phyloP scores from a whole-genome alignment of 2,113 vertebrate genomes.

The Riparia riparia region DNA sequence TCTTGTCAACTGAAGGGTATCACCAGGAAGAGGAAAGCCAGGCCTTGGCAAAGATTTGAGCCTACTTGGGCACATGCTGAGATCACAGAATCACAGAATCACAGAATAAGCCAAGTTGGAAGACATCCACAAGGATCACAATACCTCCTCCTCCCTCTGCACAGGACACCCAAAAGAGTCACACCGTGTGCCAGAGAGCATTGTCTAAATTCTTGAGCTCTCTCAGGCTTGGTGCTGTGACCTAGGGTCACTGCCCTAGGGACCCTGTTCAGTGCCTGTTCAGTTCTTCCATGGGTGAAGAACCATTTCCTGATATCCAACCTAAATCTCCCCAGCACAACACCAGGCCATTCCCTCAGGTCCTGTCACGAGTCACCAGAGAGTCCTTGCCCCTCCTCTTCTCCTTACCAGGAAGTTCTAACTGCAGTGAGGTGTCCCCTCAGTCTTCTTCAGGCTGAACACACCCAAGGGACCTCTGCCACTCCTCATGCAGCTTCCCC shows the following conservation, averaged over 20 bases:
- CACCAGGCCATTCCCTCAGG: background rate
- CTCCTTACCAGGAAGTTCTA: background rate
- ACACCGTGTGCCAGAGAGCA: background rate
- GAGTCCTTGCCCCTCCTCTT: background rate
- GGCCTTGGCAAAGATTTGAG: background rate
- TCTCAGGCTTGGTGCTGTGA: background rate
- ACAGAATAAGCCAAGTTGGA: background rate
- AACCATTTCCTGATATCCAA: background rate
- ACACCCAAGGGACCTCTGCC: background rate
- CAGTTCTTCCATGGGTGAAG: background rate
- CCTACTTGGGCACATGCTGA: background rate
- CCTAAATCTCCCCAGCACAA: background rate
- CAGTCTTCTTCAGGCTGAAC: background rate
- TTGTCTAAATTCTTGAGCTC: background rate
- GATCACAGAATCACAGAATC: background rate
- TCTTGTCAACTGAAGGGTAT: background rate
- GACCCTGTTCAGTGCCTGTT: background rate
- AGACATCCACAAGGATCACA: background rate
- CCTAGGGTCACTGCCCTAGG: background rate
- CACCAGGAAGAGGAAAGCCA: background rate
- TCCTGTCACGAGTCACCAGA: background rate
- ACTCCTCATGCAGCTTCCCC: background rate
- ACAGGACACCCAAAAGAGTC: background rate
- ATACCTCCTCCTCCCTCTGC: no score
- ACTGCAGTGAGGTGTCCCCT: fast-evolving